phyloP scores from a whole-genome alignment of 1,140 invertebrate genomes.

The Harpegnathos saltator region DNA sequence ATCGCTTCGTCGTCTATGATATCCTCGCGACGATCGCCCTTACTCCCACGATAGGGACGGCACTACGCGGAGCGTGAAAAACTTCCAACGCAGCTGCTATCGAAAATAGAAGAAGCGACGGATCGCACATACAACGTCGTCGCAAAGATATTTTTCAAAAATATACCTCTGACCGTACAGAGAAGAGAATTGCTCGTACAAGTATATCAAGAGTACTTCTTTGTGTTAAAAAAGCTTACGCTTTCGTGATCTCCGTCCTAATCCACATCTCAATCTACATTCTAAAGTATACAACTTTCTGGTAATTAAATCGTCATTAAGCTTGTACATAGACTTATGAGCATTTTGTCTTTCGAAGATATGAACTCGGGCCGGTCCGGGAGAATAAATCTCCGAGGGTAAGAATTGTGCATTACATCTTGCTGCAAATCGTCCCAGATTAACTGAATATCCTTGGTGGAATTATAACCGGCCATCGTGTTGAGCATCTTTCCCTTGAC shows the following conservation, averaged over 20 bases:
- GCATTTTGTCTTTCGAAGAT: neutral
- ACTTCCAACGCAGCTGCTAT: neutral
- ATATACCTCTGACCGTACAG: too few species aligned
- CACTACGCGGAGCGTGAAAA: conserved; percentile 1
- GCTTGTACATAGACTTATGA: too few species aligned
- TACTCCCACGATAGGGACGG: conserved; percentile 38
- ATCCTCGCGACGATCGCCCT: conserved; percentile 36
- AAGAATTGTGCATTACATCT: conserved; percentile 85
- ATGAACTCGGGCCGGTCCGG: neutral
- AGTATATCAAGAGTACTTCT: too few species aligned
- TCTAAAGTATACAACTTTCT: too few species aligned
- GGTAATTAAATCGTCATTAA: too few species aligned
- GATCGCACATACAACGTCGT: neutral
- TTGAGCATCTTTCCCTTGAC: conserved; percentile 85
- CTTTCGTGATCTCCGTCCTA: too few species aligned
- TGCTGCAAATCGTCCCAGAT: conserved; percentile 90
- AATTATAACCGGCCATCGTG: conserved; percentile 86
- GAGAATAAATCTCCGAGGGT: neutral
- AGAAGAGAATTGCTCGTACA: too few species aligned
- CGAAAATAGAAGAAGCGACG: neutral
- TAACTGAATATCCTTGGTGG: conserved; percentile 77
- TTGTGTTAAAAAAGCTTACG: too few species aligned
- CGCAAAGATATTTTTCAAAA: too few species aligned
- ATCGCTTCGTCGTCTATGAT: conserved; percentile 36
- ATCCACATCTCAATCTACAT: too few species aligned